Evolutionary conservation across 2,888 invertebrate genomes (phyloP), one percentile per base, ranked within the genome.

Genomic region (Halocaridina rubra): DNA sequence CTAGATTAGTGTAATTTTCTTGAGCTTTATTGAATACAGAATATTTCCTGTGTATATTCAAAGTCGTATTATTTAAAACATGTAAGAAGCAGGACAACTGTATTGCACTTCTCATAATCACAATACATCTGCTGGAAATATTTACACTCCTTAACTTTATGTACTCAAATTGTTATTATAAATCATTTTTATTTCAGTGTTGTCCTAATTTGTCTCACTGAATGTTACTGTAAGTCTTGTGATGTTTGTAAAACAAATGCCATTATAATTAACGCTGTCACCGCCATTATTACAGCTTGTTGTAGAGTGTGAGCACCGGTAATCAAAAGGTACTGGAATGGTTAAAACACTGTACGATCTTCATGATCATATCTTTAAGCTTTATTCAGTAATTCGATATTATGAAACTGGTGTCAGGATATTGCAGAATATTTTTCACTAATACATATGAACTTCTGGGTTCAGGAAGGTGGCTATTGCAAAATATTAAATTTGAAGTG

Each of bases 261-360:
- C n/a, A n/a, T n/a, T n/a, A n/a, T n/a, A n/a, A n/a, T 46, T 46
- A 46, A 46, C 13, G 46, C 46, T 46, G 46, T 46, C 46, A 46
- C 46, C 16, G 13, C 46, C 46, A 46, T 67, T 67, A 39, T 79
- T 79, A 27, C 79, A 79, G 79, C 79, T 29, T 79, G 79, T 79
- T 69, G 79, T 79, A 67, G 79, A 69, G 32, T 79, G 79, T 29
- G 69, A 19, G 4, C 69, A 67, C 13, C 79, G 39, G 53, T 46
- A 46, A 79, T 4, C 29, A n/a, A 59, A 79, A 69, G 79, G 67
- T 69, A 69, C 57, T 59, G n/a, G 30, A 30, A 4, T n/a, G n/a
- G 16, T 64, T 30, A 29, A 13, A 53, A 16, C 24, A 24, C 53
- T n/a, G n/a, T n/a, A n/a, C n/a, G n/a, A n/a, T n/a, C 13, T 13